These are phyloP conservation scores for Toxostoma redivivum DNA, from an alignment of 2,113 vertebrate species.

Conservation along the genomic window DNA sequence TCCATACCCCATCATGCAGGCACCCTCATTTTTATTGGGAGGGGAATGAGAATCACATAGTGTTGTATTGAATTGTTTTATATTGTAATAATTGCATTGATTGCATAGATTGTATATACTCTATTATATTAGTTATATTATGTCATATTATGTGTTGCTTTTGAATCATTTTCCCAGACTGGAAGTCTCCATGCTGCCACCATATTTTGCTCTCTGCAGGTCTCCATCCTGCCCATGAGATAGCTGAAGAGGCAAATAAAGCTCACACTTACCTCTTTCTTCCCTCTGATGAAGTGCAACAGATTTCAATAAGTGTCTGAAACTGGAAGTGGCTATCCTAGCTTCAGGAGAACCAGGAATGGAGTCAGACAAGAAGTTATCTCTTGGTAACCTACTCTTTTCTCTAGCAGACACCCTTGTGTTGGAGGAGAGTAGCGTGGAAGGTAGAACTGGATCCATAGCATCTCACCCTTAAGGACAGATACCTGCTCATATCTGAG, in stretches of 20 bases:
- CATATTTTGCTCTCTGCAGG: neutral
- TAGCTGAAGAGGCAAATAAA: neutral
- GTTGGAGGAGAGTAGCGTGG: rapidly evolving
- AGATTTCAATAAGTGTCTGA: neutral
- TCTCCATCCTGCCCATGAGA: neutral
- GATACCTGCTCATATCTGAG: neutral
- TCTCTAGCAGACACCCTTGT: neutral
- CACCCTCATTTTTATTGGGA: neutral
- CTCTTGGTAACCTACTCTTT: neutral
- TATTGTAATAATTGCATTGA: neutral
- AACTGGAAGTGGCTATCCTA: neutral
- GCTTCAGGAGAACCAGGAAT: neutral
- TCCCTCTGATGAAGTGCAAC: neutral
- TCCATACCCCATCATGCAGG: rapidly evolving
- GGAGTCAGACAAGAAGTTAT: neutral
- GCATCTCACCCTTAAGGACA: neutral
- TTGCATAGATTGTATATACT: neutral
- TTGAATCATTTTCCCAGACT: neutral
- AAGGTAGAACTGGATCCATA: neutral
- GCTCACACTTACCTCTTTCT: neutral
- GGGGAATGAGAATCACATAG: neutral
- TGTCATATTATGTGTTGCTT: neutral
- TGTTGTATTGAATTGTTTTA: neutral
- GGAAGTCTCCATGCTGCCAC: neutral
- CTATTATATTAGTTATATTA: neutral